Evolutionary conservation across 2,797 vertebrate genomes (phyloP), one percentile per base, ranked within the genome.

Genomic region (Chrysolophus pictus): DNA sequence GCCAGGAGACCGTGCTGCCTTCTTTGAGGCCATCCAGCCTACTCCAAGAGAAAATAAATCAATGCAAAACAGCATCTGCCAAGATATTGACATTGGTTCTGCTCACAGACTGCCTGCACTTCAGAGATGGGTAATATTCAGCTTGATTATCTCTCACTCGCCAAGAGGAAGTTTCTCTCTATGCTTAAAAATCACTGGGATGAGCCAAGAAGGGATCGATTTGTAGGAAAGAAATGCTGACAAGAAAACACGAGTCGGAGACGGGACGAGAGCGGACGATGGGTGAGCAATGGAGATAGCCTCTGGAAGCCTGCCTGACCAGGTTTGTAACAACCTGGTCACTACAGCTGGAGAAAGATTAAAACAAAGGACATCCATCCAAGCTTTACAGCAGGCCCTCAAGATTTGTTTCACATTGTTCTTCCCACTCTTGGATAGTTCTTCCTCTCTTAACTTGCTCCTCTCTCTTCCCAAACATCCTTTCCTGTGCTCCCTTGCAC

Each of bases 121-220:
- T 98, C 96, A 97, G 97, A 96, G 73, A 96, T 97, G 92, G 97
- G 96, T 97, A 97, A 98, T 98, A 98, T 98, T 98, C 97, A 97
- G 96, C 97, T 97, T 98, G 97, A 98, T 98, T 98, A 97, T 98
- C 96, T 98, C 96, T 97, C 95, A 97, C 95, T 86, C 59, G 56
- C 93, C 94, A 95, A 96, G 94, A 97, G 93, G 96, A 97, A 97
- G 96, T 96, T 98, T 97, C 95, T 97, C 85, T 94, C 90, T 94
- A 92, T 94, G 95, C 88, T 97, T 97, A 97, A 97, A 97, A 98
- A 96, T 96, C 96, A 94, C 86, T 93, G 92, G 91, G 69, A 97
- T 95, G 94, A 97, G 91, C 94, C 95, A 95, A 96, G 91, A 60
- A 97, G 49, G 79, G 96, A 98, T 98, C 10, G 95, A 98, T 97